Base-by-base conservation (phyloP, 2,888 invertebrate species). In the Stenodema calcarata region DNA sequence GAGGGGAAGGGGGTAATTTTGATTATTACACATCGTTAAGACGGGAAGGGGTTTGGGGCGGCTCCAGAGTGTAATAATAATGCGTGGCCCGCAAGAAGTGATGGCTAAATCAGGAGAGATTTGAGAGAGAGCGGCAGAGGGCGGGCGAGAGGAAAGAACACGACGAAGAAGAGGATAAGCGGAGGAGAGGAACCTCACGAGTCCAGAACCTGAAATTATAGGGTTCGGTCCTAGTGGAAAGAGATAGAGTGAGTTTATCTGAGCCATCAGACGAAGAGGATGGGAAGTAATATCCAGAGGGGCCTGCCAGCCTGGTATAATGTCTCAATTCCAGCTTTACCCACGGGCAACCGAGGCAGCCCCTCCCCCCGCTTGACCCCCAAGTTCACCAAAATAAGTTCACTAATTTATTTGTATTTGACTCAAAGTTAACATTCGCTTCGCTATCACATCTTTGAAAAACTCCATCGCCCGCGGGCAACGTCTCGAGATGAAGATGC, bases 51-150 rank as follows among this genome's bases (percentile, higher is more conserved):
- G 44, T 44, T 47, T 62, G 47, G n/a, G 47, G 30, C 73, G 47
- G 84, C 73, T 75, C 27, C 44, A 16, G 84, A 73, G 84, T 70
- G 86, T 86, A 86, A 86, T 86, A 86, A 86, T 86, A 79, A 86
- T 86, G 86, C 78, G 78, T 50, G 80, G 86, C 23, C 47, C 47
- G 44, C 84, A 75, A 44, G 50, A 50, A 81, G 86, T 86, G 86
- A 86, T 82, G 86, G 86, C 86, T 86, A 86, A 86, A 86, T 86
- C 86, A 86, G 86, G 27, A 84, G 73, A 73, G 44, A 47, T 62
- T n/a, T 73, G 41, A 23, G 70, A 41, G 70, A 28, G 69, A 54
- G 69, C 23, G 50, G 11, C 18, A 30, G 62, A 69, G 47, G 42
- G 28, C n/a, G 41, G 82, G 35, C 54, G 54, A 35, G 18, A 69